phyloP scores from a whole-genome alignment of 2,113 vertebrate species.

The Tragulus kanchil region DNA sequence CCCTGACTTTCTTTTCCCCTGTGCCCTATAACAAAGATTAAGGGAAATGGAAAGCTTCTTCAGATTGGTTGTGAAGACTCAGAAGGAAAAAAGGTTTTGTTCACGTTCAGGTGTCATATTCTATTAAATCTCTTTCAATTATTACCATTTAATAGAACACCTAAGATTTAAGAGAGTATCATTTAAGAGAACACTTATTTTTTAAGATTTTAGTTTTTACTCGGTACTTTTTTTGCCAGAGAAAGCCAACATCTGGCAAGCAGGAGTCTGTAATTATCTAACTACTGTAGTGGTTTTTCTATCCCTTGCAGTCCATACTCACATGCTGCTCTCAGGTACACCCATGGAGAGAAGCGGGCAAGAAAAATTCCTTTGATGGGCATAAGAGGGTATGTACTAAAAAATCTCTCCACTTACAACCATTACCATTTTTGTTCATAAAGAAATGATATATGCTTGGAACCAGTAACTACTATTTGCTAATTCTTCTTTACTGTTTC shows the following conservation, averaged over 20 bases:
- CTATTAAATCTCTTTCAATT: not conserved
- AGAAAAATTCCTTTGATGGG: not conserved
- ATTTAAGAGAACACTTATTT: too few relatives aligned
- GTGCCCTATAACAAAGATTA: not conserved
- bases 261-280: not conserved
- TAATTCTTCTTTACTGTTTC: not conserved
- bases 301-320: not conserved
- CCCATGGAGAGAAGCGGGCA: not conserved
- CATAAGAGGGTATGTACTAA: not conserved
- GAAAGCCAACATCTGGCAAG: not conserved
- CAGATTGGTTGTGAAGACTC: not conserved
- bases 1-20: not conserved
- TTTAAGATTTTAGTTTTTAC: not conserved
- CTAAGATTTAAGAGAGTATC: not conserved
- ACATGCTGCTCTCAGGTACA: not conserved
- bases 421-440: conserved; percentile 27
- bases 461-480: not conserved
- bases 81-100: not conserved
- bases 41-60: not conserved
- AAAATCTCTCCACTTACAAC: not conserved
- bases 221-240: not conserved
- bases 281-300: not conserved
- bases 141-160: not conserved
- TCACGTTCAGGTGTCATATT: not conserved
- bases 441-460: not conserved